Conservation (phyloP, 1,140 invertebrate species). For the Caenorhabditis briggsae region DNA sequence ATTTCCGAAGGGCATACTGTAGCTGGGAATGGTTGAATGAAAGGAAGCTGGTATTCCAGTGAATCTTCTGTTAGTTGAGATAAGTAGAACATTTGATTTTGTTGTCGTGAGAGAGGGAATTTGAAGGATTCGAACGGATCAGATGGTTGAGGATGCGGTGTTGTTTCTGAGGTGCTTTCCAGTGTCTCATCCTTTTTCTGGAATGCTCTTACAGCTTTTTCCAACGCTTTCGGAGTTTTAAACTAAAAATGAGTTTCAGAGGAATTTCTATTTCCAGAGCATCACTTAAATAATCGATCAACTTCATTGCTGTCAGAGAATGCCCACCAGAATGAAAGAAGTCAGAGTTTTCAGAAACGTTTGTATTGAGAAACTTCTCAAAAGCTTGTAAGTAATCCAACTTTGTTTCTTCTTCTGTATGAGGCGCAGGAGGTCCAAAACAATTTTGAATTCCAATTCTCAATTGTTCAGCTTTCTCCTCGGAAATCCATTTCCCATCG, state of each 20-base stretch:
- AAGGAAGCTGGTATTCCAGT: slow-evolving; percentile 30
- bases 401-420: not conserved
- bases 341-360: slow-evolving; percentile 36
- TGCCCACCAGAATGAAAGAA: slow-evolving; percentile 63
- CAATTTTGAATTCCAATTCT: not conserved
- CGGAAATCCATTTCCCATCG: not conserved
- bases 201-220: not conserved
- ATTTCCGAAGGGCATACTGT: slow-evolving; percentile 2
- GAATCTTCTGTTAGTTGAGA: not conserved
- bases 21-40: slow-evolving; percentile 38
- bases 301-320: slow-evolving; percentile 59
- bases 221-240: slow-evolving; percentile 23
- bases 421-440: not conserved
- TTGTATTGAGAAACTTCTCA: not conserved
- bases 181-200: too few species aligned
- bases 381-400: not conserved
- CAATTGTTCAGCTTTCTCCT: not conserved
- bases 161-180: too few species aligned
- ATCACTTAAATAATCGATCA: slow-evolving; percentile 51
- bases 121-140: not conserved
- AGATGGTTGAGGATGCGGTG: too few species aligned
- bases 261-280: slow-evolving; percentile 27
- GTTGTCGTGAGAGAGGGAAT: slow-evolving; percentile 24
- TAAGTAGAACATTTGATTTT: slow-evolving; percentile 38
- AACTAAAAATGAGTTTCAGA: slow-evolving; percentile 55